Evolutionary conservation across 1,140 invertebrate species (phyloP).

Genomic region (Ceratina calcarata): DNA sequence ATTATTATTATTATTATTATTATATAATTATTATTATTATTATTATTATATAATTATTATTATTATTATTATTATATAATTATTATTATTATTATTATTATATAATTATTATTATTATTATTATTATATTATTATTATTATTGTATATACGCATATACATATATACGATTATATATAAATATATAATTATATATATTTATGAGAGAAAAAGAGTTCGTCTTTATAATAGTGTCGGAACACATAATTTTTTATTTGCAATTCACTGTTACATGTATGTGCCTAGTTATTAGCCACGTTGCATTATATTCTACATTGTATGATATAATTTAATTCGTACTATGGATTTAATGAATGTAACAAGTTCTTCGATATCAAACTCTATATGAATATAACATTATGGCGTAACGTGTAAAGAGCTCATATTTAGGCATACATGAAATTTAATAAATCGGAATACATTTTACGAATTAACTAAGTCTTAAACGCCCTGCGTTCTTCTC

Average conservation of each 20-base stretch:
- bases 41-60: slow-evolving; percentile 52
- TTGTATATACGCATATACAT: slow-evolving; percentile 50
- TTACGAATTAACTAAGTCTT: slow-evolving; percentile 75
- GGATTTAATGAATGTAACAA: slow-evolving; percentile 74
- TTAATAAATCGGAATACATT: slow-evolving; percentile 81
- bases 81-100: slow-evolving; percentile 53
- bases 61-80: slow-evolving; percentile 40
- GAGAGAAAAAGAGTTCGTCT: slow-evolving; percentile 45
- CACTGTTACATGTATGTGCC: slow-evolving; percentile 79
- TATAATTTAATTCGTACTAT: slow-evolving; percentile 78
- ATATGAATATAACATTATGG: slow-evolving; percentile 72
- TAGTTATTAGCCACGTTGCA: slow-evolving; percentile 78
- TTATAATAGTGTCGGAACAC: slow-evolving; percentile 66
- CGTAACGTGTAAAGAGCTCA: slow-evolving; percentile 79
- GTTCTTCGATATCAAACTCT: slow-evolving; percentile 76
- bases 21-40: slow-evolving; percentile 35
- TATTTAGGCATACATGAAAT: slow-evolving; percentile 81
- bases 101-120: slow-evolving; percentile 38
- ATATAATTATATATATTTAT: slow-evolving; percentile 51
- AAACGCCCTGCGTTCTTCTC: neutral
- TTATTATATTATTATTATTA: slow-evolving; percentile 52
- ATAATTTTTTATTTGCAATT: slow-evolving; percentile 77
- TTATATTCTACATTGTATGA: slow-evolving; percentile 75
- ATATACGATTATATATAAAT: slow-evolving; percentile 46
- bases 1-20: slow-evolving; percentile 54